Evolutionary conservation across 2,797 vertebrate genomes (phyloP).

Genomic region (Harpagifer antarcticus): DNA sequence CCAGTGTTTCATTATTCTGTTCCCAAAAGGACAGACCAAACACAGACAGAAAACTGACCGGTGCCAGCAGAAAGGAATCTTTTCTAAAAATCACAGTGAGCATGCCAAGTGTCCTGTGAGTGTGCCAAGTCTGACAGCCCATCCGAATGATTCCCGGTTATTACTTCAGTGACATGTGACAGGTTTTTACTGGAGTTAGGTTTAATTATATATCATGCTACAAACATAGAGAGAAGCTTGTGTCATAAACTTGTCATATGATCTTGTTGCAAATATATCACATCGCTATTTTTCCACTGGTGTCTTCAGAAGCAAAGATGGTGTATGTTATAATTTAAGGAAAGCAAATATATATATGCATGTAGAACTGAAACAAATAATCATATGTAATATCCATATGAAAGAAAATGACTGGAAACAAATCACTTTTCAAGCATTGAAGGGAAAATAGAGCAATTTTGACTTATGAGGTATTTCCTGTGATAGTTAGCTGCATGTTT

Average conservation of each 20-base stretch:
- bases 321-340: not conserved
- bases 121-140: not conserved
- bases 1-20: constrained; percentile 1
- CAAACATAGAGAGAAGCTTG: not conserved
- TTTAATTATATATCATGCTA: not conserved
- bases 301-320: not conserved
- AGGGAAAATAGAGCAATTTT: not conserved
- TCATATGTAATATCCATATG: not conserved
- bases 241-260: not conserved
- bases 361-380: not conserved
- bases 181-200: constrained; percentile 22
- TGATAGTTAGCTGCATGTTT: not conserved
- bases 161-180: not conserved
- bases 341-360: not conserved
- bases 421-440: not conserved
- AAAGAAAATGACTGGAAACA: not conserved
- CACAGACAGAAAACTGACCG: constrained; percentile 5
- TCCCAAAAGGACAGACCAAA: constrained; percentile 26
- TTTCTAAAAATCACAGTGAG: constrained; percentile 40
- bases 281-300: not conserved
- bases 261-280: not conserved
- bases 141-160: constrained; percentile 6
- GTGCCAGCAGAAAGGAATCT: constrained; percentile 43
- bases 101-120: not conserved
- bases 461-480: not conserved